A percentile compares a stretch with the other conserved stretches of the same genome.
These are phyloP conservation scores for Danio choprae DNA, from an alignment of 2,797 vertebrate genomes.

Conservation along the genomic window DNA sequence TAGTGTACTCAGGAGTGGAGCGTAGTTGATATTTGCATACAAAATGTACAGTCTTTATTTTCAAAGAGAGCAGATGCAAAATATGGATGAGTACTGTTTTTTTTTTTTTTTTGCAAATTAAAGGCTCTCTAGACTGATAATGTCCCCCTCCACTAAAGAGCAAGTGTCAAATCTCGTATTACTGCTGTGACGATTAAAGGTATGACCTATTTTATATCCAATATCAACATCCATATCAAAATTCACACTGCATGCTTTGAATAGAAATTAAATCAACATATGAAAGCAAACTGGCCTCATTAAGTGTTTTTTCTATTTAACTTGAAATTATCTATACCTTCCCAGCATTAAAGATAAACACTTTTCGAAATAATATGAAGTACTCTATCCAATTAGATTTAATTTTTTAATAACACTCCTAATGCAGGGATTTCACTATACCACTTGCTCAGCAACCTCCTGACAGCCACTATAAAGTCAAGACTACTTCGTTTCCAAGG, in stretches of 20 bases:
- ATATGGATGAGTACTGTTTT: no score
- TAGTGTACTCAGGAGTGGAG: no score
- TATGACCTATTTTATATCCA: background rate
- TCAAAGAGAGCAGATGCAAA: no score
- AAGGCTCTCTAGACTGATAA: background rate
- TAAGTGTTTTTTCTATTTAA: background rate
- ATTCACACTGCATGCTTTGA: background rate
- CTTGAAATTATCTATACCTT: no score
- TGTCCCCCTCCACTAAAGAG: background rate
- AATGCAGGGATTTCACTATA: background rate
- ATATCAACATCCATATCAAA: no score
- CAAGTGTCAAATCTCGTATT: background rate
- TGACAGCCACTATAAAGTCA: conserved; percentile 2
- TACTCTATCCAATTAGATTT: background rate
- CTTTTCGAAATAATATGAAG: background rate
- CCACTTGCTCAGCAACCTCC: background rate
- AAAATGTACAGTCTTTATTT: no score
- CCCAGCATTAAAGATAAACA: background rate
- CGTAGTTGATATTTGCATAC: no score
- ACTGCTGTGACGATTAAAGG: background rate
- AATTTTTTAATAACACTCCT: background rate
- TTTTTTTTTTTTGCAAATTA: background rate
- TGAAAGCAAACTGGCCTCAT: background rate
- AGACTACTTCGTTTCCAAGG: background rate
- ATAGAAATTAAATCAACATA: background rate